A percentile compares a stretch with the other conserved stretches of the same genome.
Evolutionary conservation across 92 coral and sea anemone genomes (phyloP).

Genomic region (Umimayanthus kanabou): DNA sequence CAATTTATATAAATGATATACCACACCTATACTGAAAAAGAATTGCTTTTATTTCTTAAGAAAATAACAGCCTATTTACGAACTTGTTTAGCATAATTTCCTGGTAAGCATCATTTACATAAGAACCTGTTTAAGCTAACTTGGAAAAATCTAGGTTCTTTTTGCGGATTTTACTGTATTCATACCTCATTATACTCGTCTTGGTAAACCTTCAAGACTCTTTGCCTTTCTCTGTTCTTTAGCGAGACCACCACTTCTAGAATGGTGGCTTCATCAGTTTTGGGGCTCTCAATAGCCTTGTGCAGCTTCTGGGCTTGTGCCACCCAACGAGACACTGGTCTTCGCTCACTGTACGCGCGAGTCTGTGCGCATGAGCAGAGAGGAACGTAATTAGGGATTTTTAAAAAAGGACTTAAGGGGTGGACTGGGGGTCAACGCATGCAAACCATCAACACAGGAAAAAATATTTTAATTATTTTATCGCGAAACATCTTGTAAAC

Average conservation of each 20-base stretch:
- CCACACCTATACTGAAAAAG: too few relatives aligned
- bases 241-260: slow-evolving; percentile 52
- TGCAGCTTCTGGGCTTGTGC: slow-evolving; percentile 59
- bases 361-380: not conserved
- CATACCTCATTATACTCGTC: slow-evolving; percentile 67
- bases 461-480: too few relatives aligned
- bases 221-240: slow-evolving; percentile 64
- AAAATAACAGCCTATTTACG: too few relatives aligned
- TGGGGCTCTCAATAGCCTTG: slow-evolving; percentile 51
- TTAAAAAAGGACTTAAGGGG: not conserved
- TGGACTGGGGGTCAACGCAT: too few relatives aligned
- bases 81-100: too few relatives aligned
- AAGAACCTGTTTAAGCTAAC: too few relatives aligned
- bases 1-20: too few relatives aligned
- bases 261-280: slow-evolving; percentile 59
- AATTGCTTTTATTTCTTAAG: too few relatives aligned
- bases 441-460: too few relatives aligned
- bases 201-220: slow-evolving; percentile 57
- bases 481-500: too few relatives aligned
- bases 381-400: not conserved
- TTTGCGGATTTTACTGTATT: not conserved
- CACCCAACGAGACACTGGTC: slow-evolving; percentile 62
- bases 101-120: too few relatives aligned
- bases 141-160: too few relatives aligned
- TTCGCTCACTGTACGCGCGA: not conserved